Evolutionary conservation across 2,888 invertebrate species (phyloP).

Genomic region (Chymomyza amoena): DNA sequence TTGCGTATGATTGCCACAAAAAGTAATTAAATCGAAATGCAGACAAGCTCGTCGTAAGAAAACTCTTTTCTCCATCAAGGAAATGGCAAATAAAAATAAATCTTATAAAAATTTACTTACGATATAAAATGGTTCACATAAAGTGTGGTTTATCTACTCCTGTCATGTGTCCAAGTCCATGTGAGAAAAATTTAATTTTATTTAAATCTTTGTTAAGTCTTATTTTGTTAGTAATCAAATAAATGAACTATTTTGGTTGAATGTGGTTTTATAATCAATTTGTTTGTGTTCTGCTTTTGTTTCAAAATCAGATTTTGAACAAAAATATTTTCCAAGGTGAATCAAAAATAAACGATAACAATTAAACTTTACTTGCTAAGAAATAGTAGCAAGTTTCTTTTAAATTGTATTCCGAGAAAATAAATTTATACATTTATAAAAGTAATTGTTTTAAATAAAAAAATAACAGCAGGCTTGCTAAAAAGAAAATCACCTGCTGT

Average conservation of each 20-base stretch:
- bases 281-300: too few relatives aligned
- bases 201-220: background rate
- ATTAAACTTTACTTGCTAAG: too few relatives aligned
- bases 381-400: too few relatives aligned
- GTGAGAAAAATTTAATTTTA: background rate
- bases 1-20: background rate
- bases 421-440: too few relatives aligned
- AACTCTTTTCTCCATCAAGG: background rate
- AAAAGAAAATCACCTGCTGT: too few relatives aligned
- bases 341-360: too few relatives aligned
- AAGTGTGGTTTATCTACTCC: background rate
- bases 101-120: background rate
- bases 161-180: background rate
- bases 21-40: background rate
- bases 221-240: background rate
- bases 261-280: background rate
- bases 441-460: too few relatives aligned
- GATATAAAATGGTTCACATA: background rate
- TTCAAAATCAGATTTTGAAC: background rate
- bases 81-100: background rate
- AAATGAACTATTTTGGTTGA: background rate
- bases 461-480: too few relatives aligned
- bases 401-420: too few relatives aligned
- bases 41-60: background rate
- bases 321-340: background rate